Base-by-base conservation (phyloP, 2,113 vertebrate genomes). In the Brienomyrus brachyistius region DNA sequence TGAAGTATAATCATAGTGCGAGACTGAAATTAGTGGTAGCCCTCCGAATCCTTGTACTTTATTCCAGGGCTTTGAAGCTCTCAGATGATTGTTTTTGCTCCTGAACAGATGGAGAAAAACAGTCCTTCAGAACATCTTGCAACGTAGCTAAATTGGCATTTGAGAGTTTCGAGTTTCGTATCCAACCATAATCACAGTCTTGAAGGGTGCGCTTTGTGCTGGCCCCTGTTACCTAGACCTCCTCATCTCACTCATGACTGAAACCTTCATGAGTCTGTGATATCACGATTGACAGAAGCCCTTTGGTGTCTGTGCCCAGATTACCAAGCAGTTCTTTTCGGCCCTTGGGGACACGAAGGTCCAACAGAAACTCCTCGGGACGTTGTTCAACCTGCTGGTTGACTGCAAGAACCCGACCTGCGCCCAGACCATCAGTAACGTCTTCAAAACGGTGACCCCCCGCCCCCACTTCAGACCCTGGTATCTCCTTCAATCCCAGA, bases 401-500 rank as follows among this genome's bases (percentile, higher is more conserved):
- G 96, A 96, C 66, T 97, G 95, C 90, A 95, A 94, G 93, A 96
- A 94, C 45, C 93, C 96, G 0, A 90, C 89, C 40, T 97, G 97
- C 92, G 94, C 96, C 87, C 96, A 96, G 94, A 93, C 95, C 21
- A 66, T 99, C 90, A 92, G 94, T 93, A 96, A 96, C 54, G 94
- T 97, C 89, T 99, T 99, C 91, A 99, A 99, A 96, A 95, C 89
- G 94, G 98, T 99, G 94, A 97, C 95, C 47, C n/a, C 15, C 17
- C 6, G 23, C 31, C 48, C 59, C n/a, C 51, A 4, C 27, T 13
- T 56, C 19, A 50, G 54, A 47, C 17, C 0, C 83, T 23, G 13
- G 10, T n/a, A 9, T 62, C 11, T 7, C 35, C 1, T 7, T 15
- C 23, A 27, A 43, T n/a, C 83, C 43, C 2, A 23, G 19, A 15